Evolutionary conservation across 2,888 invertebrate genomes (phyloP).

Genomic region (Eudemis profundana): DNA sequence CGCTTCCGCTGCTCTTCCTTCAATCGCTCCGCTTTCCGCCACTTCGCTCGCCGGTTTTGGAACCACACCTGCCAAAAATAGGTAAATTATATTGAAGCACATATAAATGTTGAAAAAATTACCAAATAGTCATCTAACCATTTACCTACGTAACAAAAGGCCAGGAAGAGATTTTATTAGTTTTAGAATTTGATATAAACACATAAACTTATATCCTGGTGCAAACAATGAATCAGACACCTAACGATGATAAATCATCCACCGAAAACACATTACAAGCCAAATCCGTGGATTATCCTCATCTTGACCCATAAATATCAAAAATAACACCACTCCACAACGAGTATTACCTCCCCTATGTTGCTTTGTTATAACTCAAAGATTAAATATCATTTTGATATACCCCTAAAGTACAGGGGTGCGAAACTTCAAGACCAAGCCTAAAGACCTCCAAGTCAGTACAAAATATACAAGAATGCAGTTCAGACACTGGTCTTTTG

Average conservation of each 20-base stretch:
- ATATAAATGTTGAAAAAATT: no score
- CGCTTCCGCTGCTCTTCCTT: slow-evolving; percentile 96
- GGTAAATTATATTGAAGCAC: no score
- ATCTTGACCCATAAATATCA: slow-evolving; percentile 52
- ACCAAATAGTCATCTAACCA: no score
- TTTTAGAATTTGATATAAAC: no score
- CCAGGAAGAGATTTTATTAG: no score
- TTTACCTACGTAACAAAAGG: not conserved
- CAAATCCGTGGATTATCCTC: slow-evolving; percentile 36
- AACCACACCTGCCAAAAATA: slow-evolving; percentile 96
- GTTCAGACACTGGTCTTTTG: slow-evolving; percentile 54
- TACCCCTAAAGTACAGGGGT: slow-evolving; percentile 62
- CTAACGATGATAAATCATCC: slow-evolving; percentile 31
- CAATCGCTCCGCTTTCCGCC: slow-evolving; percentile 96
- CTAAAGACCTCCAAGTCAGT: slow-evolving; percentile 48
- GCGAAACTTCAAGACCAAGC: slow-evolving; percentile 49
- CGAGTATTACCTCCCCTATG: slow-evolving; percentile 75
- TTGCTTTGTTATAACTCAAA: slow-evolving; percentile 71
- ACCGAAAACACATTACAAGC: slow-evolving; percentile 37
- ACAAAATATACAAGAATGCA: slow-evolving; percentile 49
- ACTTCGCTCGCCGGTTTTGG: slow-evolving; percentile 96
- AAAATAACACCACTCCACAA: slow-evolving; percentile 72
- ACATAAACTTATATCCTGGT: not conserved
- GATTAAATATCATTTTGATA: slow-evolving; percentile 73
- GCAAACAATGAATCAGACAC: not conserved